These are phyloP conservation scores for Phainopepla nitens DNA, from an alignment of 2,113 vertebrate genomes.

Conservation along the genomic window DNA sequence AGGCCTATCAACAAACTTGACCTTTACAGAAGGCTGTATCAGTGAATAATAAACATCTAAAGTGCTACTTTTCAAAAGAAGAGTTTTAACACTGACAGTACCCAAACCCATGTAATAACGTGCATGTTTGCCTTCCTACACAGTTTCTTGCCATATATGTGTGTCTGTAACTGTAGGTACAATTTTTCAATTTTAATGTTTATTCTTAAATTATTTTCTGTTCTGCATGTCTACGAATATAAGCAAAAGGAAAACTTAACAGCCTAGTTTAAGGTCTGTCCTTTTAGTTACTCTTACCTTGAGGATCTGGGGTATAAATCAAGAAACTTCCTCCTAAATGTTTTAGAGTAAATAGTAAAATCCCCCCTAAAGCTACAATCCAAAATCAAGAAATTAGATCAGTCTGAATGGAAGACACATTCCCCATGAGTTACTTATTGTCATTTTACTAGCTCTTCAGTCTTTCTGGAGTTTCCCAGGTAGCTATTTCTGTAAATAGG, in stretches of 20 bases:
- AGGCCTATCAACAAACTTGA: background rate
- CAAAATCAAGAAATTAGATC: background rate
- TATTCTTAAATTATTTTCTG: background rate
- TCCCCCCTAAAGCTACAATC: background rate
- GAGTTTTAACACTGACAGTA: background rate
- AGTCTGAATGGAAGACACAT: background rate
- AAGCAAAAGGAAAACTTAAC: background rate
- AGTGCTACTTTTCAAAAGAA: background rate
- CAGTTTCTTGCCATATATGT: background rate
- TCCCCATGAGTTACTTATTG: background rate
- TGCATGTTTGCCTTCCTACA: background rate
- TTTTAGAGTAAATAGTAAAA: background rate
- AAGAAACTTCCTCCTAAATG: background rate
- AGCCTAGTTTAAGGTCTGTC: background rate
- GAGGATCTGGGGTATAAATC: background rate
- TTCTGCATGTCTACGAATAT: background rate
- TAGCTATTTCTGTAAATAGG: background rate
- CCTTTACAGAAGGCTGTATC: background rate
- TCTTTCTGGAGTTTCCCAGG: background rate
- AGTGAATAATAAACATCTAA: background rate
- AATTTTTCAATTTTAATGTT: background rate
- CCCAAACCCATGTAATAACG: background rate
- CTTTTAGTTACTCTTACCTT: background rate
- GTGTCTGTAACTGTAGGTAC: background rate
- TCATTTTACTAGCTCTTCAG: background rate